Base-by-base conservation (phyloP, 2,888 invertebrate genomes). In the Meganola albula region DNA sequence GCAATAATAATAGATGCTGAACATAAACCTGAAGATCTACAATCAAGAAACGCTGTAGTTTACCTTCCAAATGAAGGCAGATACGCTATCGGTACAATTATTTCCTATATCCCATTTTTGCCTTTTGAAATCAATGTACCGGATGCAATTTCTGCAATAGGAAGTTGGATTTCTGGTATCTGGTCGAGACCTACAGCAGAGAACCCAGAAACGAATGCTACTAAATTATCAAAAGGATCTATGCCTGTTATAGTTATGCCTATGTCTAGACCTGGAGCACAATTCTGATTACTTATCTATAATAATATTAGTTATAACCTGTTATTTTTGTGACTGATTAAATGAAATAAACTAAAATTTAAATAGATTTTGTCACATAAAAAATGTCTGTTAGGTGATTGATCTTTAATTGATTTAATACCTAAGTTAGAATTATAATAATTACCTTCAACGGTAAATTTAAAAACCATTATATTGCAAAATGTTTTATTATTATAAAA, bases 91-190 rank as follows among this genome's bases (percentile, higher is more conserved):
- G 86, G 88, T 3, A 75, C 74, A 18, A 64, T 88, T 27, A 88
- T 90, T 35, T 79, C 84, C 9, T 63, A 70, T 3, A 82, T 88
- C 12, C 87, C 88, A 0, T 89, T 88, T 58, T 67, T 91, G 10
- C 91, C 91, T 0, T 72, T 91, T 31, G 89, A 90, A 67, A 67
- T 91, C 1, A 91, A 90, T 55, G 88, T 91, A 0, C 90, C 90
- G 2, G 89, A 90, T 47, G 71, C 87, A 0, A 71, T 90, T 30
- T 63, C 73, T 7, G 3, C 20, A 5, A 20, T 20, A n/a, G 20
- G 20, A 5, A 20, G n/a, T 0, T 82, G 79, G 80, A 73, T 85
- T 26, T 50, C 70, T 1, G 54, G 68, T 23, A 68, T 77, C 0
- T 63, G 83, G 23, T 62, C 74, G 7, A 53, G 66, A 18, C 61